These are phyloP conservation scores for Crocidura indochinensis DNA, from an alignment of 2,797 vertebrate species.

Conservation along the genomic window DNA sequence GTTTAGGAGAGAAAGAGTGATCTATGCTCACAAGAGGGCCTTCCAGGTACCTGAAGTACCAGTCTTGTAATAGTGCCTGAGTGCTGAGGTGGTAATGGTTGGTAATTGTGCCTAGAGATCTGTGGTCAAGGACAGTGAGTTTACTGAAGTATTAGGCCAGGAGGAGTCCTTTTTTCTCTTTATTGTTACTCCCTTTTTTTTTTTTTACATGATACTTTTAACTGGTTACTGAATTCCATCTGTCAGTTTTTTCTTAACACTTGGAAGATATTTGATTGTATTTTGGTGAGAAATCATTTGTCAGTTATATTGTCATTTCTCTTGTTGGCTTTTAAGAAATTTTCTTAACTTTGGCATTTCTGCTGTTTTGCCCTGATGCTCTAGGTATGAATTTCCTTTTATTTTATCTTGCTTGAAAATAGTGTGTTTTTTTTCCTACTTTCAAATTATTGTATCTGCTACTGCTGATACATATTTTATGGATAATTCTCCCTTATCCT, in stretches of 20 bases:
- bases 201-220: constrained; percentile 1
- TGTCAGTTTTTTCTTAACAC: constrained; percentile 18
- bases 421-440: not conserved
- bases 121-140: not conserved
- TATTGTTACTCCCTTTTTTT: not conserved
- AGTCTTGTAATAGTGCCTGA: not conserved
- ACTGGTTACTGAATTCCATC: constrained; percentile 9
- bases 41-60: not conserved
- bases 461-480: not conserved
- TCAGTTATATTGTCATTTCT: constrained; percentile 54
- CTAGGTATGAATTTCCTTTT: constrained; percentile 51
- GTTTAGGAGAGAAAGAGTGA: not conserved
- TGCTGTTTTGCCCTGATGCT: not conserved
- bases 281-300: constrained; percentile 55
- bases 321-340: constrained; percentile 58
- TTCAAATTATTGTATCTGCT: not conserved
- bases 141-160: not conserved
- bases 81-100: not conserved
- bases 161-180: not conserved
- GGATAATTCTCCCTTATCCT: not conserved
- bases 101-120: not conserved
- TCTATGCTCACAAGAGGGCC: not conserved
- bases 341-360: constrained; percentile 61
- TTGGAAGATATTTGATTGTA: constrained; percentile 30
- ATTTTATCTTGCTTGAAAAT: constrained; percentile 5